phyloP scores from a whole-genome alignment of 2,797 vertebrate genomes.

The Podarcis lilfordi region DNA sequence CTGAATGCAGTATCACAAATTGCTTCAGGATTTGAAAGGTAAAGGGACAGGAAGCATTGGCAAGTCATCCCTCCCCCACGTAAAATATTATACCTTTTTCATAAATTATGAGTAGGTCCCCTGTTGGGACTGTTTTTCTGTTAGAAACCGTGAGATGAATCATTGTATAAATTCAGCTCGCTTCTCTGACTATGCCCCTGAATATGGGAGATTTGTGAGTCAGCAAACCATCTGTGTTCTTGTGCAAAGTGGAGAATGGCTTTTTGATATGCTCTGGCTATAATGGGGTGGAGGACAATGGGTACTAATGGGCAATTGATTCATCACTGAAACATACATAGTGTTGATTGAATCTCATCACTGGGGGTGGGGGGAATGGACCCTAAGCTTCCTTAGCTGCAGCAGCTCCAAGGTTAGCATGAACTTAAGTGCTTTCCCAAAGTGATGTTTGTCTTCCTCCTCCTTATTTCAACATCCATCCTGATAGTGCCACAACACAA shows the following conservation, averaged over 20 bases:
- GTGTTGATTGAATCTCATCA: neutral
- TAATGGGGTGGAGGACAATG: neutral
- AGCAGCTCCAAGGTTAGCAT: neutral
- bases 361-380: neutral
- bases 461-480: constrained; percentile 18
- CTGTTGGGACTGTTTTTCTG: neutral
- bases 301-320: neutral
- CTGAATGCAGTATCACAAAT: too few species aligned
- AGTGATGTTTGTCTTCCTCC: neutral
- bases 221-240: neutral
- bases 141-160: neutral
- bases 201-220: neutral
- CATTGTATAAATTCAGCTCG: neutral
- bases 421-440: neutral
- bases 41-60: neutral
- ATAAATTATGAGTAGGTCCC: neutral
- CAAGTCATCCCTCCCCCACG: neutral
- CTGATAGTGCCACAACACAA: neutral
- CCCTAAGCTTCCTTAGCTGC: neutral
- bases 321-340: neutral
- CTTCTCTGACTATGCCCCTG: neutral
- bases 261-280: neutral
- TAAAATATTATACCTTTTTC: neutral
- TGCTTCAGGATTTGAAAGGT: too few species aligned
- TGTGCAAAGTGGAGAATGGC: neutral